Percentiles rank a stretch among this genome's conserved stretches.
phyloP scores from a whole-genome alignment of 2,113 vertebrate species.

The Dolichotis patagonum region DNA sequence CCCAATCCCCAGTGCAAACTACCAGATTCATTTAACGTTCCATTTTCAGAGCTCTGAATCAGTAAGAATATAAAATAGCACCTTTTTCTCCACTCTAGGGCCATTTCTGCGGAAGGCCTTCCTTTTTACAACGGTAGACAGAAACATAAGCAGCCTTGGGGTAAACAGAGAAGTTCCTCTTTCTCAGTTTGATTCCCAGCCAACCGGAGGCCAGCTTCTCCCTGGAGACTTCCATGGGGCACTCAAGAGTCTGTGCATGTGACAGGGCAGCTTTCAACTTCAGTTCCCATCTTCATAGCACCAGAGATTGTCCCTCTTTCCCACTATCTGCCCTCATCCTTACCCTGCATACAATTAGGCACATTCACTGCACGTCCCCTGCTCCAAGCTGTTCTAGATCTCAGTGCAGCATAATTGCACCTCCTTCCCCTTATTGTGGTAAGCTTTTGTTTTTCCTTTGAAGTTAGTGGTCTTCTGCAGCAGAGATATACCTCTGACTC shows the following conservation, averaged over 20 bases:
- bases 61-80: not conserved
- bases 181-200: not conserved
- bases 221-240: not conserved
- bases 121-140: not conserved
- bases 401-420: not conserved
- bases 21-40: not conserved
- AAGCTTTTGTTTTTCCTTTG: conserved; percentile 34
- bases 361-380: accelerated
- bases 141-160: not conserved
- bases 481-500: not conserved
- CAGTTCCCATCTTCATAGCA: not conserved
- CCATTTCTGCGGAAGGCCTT: not conserved
- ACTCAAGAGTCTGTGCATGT: not conserved
- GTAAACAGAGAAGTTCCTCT: not conserved
- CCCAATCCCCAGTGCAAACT: not conserved
- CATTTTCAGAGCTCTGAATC: not conserved
- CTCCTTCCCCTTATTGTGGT: not conserved
- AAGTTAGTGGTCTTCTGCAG: not conserved
- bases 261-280: not conserved
- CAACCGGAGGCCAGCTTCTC: not conserved
- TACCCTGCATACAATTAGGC: not conserved
- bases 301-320: not conserved
- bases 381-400: not conserved
- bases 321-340: accelerated
- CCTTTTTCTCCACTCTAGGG: not conserved